Evolutionary conservation across 2,797 vertebrate genomes (phyloP).

Genomic region (Macropodus opercularis): DNA sequence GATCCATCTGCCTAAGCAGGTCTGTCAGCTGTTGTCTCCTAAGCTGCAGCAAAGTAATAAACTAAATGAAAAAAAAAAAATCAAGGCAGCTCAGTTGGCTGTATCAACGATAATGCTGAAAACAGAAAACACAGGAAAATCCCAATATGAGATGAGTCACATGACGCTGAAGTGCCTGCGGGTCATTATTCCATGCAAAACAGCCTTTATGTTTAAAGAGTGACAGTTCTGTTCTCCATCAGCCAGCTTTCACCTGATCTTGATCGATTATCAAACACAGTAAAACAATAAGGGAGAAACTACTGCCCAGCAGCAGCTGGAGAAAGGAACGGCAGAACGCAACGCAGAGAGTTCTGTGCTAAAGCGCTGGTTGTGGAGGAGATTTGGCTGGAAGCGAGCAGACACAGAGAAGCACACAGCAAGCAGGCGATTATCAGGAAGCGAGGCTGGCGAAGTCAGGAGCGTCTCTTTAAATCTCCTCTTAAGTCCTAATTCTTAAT

Average conservation of each 20-base stretch:
- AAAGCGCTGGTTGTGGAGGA: slow-evolving; percentile 30
- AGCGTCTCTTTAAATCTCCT: slow-evolving; percentile 41
- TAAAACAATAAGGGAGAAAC: background rate
- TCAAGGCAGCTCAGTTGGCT: background rate
- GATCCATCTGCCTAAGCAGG: background rate
- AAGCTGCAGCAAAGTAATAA: slow-evolving; percentile 3
- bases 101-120: slow-evolving; percentile 11
- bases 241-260: too few relatives aligned
- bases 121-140: slow-evolving; percentile 3
- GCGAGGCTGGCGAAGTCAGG: slow-evolving; percentile 41
- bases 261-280: slow-evolving; percentile 8
- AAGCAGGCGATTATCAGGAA: slow-evolving; percentile 43
- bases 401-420: slow-evolving; percentile 38
- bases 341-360: slow-evolving; percentile 53
- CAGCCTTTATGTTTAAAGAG: too few relatives aligned
- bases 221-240: too few relatives aligned
- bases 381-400: slow-evolving; percentile 55
- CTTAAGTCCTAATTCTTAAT: slow-evolving; percentile 27
- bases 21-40: background rate
- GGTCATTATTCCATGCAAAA: too few relatives aligned
- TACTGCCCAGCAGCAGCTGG: slow-evolving; percentile 9
- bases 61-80: background rate
- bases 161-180: background rate
- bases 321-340: slow-evolving; percentile 49
- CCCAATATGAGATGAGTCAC: background rate